A percentile compares a stretch with the other conserved stretches of the same genome.
Conservation (phyloP, 2,797 vertebrate species). For the Chiroxiphia lanceolata region DNA sequence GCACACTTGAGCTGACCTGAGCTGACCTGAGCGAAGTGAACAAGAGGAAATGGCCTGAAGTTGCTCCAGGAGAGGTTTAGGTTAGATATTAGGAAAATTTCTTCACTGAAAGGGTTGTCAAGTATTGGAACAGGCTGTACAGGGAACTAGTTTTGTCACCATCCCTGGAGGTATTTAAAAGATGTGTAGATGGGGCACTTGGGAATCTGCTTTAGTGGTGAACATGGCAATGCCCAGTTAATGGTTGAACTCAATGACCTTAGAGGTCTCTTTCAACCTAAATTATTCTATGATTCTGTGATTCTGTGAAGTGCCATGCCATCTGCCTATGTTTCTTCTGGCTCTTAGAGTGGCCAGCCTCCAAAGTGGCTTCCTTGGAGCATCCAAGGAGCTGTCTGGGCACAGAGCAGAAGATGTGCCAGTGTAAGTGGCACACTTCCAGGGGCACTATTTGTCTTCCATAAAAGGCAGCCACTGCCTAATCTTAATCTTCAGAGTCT, state of each 20-base stretch:
- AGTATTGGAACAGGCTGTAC: neutral
- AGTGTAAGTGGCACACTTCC: slow-evolving; percentile 66
- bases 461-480: neutral
- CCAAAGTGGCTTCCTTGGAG: slow-evolving; percentile 44
- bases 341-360: neutral
- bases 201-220: neutral
- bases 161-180: neutral
- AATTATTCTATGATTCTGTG: neutral
- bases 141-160: neutral
- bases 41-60: neutral
- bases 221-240: neutral
- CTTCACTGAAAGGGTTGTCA: neutral
- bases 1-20: neutral
- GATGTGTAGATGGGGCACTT: neutral
- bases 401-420: slow-evolving; percentile 2
- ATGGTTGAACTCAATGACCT: neutral
- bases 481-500: neutral
- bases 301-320: neutral
- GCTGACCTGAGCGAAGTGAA: neutral
- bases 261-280: neutral
- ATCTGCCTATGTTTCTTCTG: neutral
- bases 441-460: slow-evolving; percentile 60
- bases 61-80: neutral
- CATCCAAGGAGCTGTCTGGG: slow-evolving; percentile 67
- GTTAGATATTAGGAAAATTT: neutral